A percentile compares a stretch with the other conserved stretches of the same genome.
Evolutionary conservation across 2,113 vertebrate genomes (phyloP).

Genomic region (Phasianus colchicus): DNA sequence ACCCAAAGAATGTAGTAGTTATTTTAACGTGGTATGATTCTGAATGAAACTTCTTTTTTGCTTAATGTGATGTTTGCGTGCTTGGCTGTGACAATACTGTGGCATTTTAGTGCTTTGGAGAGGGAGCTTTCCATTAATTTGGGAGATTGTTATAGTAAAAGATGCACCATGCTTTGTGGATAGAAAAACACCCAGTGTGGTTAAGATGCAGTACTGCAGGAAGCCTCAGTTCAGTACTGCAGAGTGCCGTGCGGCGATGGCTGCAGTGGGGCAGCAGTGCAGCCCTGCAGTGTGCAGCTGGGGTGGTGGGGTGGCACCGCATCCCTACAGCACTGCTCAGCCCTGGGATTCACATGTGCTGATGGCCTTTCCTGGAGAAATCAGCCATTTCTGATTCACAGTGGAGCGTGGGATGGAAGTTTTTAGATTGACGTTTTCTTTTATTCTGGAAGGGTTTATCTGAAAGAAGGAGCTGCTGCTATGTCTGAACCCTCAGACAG

Average conservation of each 20-base stretch:
- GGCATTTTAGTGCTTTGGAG: not conserved
- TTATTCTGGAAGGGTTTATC: not conserved
- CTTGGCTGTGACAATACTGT: not conserved
- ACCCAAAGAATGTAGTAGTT: not conserved
- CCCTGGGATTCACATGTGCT: not conserved
- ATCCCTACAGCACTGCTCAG: not conserved
- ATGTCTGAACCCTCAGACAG: not conserved
- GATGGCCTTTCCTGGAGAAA: not conserved
- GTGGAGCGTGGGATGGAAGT: not conserved
- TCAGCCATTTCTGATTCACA: not conserved
- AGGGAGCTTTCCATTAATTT: not conserved
- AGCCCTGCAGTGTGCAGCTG: not conserved
- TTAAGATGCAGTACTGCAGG: not conserved
- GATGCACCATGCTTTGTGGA: not conserved
- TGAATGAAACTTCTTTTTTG: not conserved
- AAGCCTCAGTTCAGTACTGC: not conserved
- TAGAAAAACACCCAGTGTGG: not conserved
- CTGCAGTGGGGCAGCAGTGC: not conserved
- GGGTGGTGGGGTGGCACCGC: fast-evolving
- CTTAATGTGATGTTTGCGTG: not conserved
- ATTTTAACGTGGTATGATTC: not conserved
- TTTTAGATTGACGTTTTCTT: not conserved
- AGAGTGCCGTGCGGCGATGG: not conserved
- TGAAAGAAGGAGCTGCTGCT: not conserved
- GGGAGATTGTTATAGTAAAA: not conserved